Evolutionary conservation across 2,797 vertebrate species (phyloP).

Genomic region (Ammospiza maritima): DNA sequence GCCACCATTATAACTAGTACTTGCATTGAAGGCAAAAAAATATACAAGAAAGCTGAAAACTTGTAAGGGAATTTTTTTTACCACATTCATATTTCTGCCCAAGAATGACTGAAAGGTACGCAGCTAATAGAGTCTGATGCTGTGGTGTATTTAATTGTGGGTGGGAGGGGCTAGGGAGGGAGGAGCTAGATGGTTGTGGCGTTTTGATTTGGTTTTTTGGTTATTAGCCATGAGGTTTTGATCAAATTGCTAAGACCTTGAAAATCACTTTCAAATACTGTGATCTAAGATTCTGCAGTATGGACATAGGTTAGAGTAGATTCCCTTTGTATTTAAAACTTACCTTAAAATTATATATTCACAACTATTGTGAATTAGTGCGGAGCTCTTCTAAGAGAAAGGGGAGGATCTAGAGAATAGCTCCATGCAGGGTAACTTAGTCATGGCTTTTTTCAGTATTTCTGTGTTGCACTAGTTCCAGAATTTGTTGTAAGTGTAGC

Average conservation of each 20-base stretch:
- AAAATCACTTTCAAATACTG: background rate
- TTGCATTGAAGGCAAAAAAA: background rate
- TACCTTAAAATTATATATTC: background rate
- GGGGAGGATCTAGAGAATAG: background rate
- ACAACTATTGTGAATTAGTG: background rate
- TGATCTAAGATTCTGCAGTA: background rate
- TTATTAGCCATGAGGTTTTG: background rate
- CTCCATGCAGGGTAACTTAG: background rate
- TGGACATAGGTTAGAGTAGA: background rate
- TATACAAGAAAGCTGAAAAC: background rate
- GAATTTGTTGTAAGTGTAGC: background rate
- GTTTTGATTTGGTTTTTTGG: background rate
- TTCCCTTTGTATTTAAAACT: background rate
- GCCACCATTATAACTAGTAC: accelerated
- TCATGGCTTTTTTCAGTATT: background rate
- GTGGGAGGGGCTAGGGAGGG: background rate
- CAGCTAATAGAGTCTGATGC: background rate
- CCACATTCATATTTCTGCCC: background rate
- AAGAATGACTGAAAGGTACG: background rate
- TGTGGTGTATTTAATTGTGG: background rate
- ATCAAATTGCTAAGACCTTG: background rate
- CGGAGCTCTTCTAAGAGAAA: background rate
- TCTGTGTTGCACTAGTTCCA: background rate
- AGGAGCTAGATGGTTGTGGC: background rate
- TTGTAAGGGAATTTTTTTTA: background rate